Base-by-base conservation (phyloP, 2,888 invertebrate genomes). In the Thymelicus lineola region DNA sequence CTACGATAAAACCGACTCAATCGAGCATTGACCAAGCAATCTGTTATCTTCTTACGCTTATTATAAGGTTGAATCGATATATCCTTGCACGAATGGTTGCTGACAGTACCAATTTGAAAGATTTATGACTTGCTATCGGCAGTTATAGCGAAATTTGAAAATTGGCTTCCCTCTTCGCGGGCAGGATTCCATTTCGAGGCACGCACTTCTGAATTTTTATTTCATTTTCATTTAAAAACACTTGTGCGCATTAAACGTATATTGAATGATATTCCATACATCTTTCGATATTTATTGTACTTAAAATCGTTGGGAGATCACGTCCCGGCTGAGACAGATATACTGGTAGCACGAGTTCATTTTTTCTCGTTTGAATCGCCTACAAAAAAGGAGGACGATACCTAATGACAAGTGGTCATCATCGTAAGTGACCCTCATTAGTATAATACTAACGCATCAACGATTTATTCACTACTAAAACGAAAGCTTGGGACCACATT, bases 61-160 rank as follows among this genome's bases (percentile, higher is more conserved):
- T 53, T 53, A 53, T 53, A 53, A 53, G 53, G 53, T 53, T 53
- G 53, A 53, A 53, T 53, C 53, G 53, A 53, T 53, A 53, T 53
- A 20, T 20, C 53, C 53, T 53, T 53, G 53, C 53, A 53, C 53
- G 53, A 53, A 53, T 20, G 20, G 53, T 53, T 53, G 53, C 53
- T 53, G 53, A 53, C 53, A 53, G 53, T 53, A 53, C 53, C 53
- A 53, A 53, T 53, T 53, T 53, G 53, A 53, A 53, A 53, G 53
- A 53, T 53, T 53, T 53, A 53, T 53, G 53, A 53, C 53, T 53
- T 53, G 53, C 20, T 53, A 53, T 53, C 53, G 53, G 53, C 53
- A 53, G 53, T 53, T 53, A 53, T 20, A 53, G 53, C 53, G 20
- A 53, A 53, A 53, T 53, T 53, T 53, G 10, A 53, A 53, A 53